Evolutionary conservation across 2,113 vertebrate genomes (phyloP).

Genomic region (Xiphophorus hellerii): DNA sequence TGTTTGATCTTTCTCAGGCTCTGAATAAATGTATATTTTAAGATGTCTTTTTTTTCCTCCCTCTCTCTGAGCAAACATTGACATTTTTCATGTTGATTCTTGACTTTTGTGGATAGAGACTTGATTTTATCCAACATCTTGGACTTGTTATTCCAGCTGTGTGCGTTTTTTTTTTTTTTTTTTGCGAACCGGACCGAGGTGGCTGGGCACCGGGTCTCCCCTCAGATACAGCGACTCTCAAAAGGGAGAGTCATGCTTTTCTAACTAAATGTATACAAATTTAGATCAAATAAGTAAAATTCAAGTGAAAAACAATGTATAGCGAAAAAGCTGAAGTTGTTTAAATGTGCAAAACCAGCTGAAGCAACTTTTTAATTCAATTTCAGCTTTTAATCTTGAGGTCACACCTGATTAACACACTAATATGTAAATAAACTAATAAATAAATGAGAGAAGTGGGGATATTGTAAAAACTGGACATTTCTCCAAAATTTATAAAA

Average conservation of each 20-base stretch:
- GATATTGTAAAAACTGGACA: not conserved
- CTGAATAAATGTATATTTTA: slow-evolving; percentile 82
- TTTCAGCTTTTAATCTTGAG: too few species aligned
- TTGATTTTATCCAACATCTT: slow-evolving; percentile 69
- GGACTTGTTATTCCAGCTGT: slow-evolving; percentile 67
- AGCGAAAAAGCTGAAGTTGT: too few species aligned
- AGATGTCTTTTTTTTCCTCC: slow-evolving; percentile 47
- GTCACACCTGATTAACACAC: too few species aligned
- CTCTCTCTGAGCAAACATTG: slow-evolving; percentile 71
- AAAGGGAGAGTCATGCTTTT: not conserved
- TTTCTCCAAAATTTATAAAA: not conserved
- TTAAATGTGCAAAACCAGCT: too few species aligned
- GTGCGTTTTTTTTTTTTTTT: slow-evolving; percentile 68
- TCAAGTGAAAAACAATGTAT: not conserved
- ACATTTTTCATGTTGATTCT: slow-evolving; percentile 76
- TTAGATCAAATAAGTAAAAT: not conserved
- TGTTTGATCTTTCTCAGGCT: slow-evolving; percentile 77
- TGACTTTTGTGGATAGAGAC: slow-evolving; percentile 71
- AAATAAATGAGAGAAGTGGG: too few species aligned
- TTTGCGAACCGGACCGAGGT: slow-evolving; percentile 37
- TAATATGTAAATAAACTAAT: too few species aligned
- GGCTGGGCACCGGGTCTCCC: not conserved
- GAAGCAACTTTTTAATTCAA: too few species aligned
- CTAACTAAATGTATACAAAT: not conserved
- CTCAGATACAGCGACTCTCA: not conserved